A percentile compares a stretch with the other conserved stretches of the same genome.
These are phyloP conservation scores for Ectemnius continuus DNA, from an alignment of 2,888 invertebrate genomes.

Conservation along the genomic window DNA sequence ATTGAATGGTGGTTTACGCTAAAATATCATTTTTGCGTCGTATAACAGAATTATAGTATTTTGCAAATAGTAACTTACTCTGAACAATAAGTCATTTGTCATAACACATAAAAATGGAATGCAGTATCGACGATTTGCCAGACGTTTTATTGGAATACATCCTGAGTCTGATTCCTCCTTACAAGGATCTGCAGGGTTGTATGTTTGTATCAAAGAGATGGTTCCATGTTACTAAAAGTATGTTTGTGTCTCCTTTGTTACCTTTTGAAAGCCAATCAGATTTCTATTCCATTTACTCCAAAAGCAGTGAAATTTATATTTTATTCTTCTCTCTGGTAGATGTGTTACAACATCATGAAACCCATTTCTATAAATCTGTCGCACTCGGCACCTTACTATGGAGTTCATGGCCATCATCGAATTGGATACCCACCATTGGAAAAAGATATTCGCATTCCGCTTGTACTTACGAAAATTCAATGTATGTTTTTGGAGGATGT, in stretches of 20 bases:
- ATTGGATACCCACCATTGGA: conserved; percentile 87
- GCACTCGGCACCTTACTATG: conserved; percentile 87
- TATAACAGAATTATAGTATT: conserved; percentile 7
- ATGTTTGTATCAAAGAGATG: conserved; percentile 92
- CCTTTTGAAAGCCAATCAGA: conserved; percentile 8
- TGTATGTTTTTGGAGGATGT: conserved; percentile 98
- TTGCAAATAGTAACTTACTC: not conserved
- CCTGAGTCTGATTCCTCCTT: conserved; percentile 92
- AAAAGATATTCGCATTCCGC: conserved; percentile 96
- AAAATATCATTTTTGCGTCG: conserved; percentile 11
- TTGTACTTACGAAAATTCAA: conserved; percentile 88
- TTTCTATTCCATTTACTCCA: not conserved
- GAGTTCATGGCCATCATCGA: conserved; percentile 82
- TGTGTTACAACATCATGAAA: conserved; percentile 86
- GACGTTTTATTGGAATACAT: conserved; percentile 97
- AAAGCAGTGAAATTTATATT: not conserved
- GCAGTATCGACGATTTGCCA: conserved; percentile 86
- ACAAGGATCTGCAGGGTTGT: conserved; percentile 92
- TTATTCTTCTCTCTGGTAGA: conserved; percentile 79
- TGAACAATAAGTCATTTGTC: conserved; percentile 4
- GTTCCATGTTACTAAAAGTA: conserved; percentile 91
- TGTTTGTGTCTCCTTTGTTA: conserved; percentile 72
- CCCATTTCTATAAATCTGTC: conserved; percentile 88
- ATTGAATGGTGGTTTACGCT: conserved; percentile 2
- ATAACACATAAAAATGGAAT: conserved; percentile 52